Base-by-base conservation (phyloP, 2,888 invertebrate species). In the Clivina fossor region DNA sequence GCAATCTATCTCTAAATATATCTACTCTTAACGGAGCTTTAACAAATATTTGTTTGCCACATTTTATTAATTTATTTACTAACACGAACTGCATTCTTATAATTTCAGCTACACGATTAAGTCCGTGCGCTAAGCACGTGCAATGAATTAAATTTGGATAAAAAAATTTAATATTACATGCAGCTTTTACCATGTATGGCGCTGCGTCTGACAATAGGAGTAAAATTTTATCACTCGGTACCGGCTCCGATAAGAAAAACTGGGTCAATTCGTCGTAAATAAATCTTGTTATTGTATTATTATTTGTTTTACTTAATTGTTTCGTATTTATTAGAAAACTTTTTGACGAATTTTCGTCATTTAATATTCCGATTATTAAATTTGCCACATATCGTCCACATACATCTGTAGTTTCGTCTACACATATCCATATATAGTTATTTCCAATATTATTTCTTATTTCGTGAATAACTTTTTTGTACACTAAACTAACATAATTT, bases 21-120 rank as follows among this genome's bases (percentile, higher is more conserved):
- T 63, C 54, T 33, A 66, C 59, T 37, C 64, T 33, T 5, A 41
- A 40, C 2, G 66, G 65, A 8, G 65, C 59, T 58, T 69, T 69
- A n/a, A 62, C 37, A 59, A 70, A 69, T 28, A 69, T 56, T 49
- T 68, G 65, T 58, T 69, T 66, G 11, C 60, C 44, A 26, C 19
- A 43, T n/a, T 58, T 55, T 32, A 68, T 62, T 11, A 69, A 60
- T 18, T 51, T 56, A 57, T 68, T 61, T n/a, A 65, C 63, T 44
- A 26, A 44, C 28, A 11, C 13, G 11, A 26, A 43, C 22, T 32
- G 32, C 32, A 32, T 11, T 32, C 32, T 5, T 32, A 32, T 32
- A 32, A 9, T 32, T 32, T 32, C 32, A 32, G 32, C 32, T 32
- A 32, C 35, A 4, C 35, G 35, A 35, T 35, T 35, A 35, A 35